Evolutionary conservation across 92 coral and sea anemone species (phyloP).

Genomic region (Scolanthus callimorphus): DNA sequence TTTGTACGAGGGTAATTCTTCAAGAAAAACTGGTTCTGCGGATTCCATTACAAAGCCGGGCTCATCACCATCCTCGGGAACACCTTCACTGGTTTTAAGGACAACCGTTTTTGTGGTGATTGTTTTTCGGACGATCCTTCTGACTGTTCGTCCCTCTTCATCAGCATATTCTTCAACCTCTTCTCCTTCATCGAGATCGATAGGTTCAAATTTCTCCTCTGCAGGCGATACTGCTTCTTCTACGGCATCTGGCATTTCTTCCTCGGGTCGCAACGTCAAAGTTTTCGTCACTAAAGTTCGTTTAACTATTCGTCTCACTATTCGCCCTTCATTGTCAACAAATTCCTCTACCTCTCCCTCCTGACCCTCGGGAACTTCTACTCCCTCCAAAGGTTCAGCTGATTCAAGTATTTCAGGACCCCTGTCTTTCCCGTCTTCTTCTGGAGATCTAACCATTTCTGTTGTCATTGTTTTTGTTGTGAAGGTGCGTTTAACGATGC

Average conservation of each 20-base stretch:
- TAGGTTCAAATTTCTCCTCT: conserved; percentile 26
- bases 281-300: conserved; percentile 32
- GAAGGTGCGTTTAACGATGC: conserved; percentile 49
- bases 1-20: not conserved
- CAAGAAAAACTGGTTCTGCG: conserved; percentile 25
- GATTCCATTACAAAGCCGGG: conserved; percentile 11
- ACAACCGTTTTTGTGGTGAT: conserved; percentile 30
- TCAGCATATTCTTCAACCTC: conserved; percentile 69
- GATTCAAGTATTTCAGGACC: not conserved
- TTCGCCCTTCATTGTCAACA: conserved; percentile 63
- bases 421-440: not conserved
- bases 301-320: conserved; percentile 57
- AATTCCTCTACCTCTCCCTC: conserved; percentile 30
- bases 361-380: conserved; percentile 24
- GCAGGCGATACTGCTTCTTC: not conserved
- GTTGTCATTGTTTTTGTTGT: conserved; percentile 10
- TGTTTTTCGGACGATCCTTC: conserved; percentile 38
- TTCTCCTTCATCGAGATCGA: conserved; percentile 20
- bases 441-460: not conserved
- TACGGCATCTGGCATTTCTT: conserved; percentile 5
- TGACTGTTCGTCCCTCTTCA: conserved; percentile 64
- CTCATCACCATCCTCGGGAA: conserved; percentile 1
- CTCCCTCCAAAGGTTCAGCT: not conserved
- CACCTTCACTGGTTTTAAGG: not conserved
- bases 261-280: conserved; percentile 8